Base-by-base conservation (phyloP, 2,113 vertebrate species). In the Rhinoptilus africanus region DNA sequence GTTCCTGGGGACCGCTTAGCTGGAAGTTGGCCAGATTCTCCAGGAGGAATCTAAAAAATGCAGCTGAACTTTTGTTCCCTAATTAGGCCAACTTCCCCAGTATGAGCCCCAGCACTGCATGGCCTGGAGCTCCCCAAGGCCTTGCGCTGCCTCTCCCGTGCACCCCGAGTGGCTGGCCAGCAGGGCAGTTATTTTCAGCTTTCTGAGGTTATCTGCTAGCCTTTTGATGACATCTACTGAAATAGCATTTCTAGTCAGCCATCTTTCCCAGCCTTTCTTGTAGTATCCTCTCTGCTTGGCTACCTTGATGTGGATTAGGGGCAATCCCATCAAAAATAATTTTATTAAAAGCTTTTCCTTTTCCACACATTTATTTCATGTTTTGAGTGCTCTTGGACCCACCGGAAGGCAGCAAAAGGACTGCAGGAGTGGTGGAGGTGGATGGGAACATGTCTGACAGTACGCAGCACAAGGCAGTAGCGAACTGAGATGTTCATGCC, bases 71-170 rank as follows among this genome's bases (percentile, higher is more conserved):
- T 98, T 98, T 98, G 98, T 99, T 99, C 98, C 99, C 99, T 99
- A 99, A 99, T 99, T 99, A 99, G 99, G 99, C 98, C 98, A 99
- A 96, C 98, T 98, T 99, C 97, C 98, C 98, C 97, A 98, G 87
- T 74, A 88, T 93, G 91, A 91, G 97, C 96, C 92, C 93, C 85
- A 91, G 97, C 97, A 91, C 84, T 90, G 37, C 93, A 37, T 50
- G 85, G 73, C 93, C 94, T 67, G 68, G 82, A 92, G 93, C 96
- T 97, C 98, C 98, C 97, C 95, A 78, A 97, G 97, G 83, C 96
- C 81, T 94, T 80, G 89, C 1, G 12, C 95, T 87, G 94, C 95
- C 56, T 97, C 82, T 92, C 59, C 80, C 0, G 8, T 91, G 95
- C 93, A 94, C 97, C 96, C 97, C 66, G 5, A 96, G 95, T 87